Base-by-base conservation (phyloP, 1,140 invertebrate species). In the Lepidotrigona ventralis region DNA sequence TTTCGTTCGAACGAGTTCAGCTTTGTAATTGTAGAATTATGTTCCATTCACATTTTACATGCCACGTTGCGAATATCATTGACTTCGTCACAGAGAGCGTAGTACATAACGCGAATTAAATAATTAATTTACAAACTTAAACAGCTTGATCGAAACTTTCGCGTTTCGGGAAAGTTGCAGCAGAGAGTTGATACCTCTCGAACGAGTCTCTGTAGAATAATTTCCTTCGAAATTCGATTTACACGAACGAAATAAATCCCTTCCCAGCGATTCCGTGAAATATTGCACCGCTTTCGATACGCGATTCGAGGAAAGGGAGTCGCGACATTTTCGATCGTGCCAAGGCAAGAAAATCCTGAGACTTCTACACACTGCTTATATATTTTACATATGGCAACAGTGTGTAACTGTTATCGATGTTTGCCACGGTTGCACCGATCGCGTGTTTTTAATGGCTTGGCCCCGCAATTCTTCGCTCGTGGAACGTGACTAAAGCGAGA, bases 351-450 rank as follows among this genome's bases (percentile, higher is more conserved):
- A 26, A 29, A 63, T 19, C 77, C 77, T 23, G 1, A 66, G n/a
- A n/a, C 64, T 12, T 23, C 9, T 39, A 8, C 21, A 33, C 33
- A 33, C 33, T 33, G 33, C 33, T 33, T 33, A 33, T 19, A 33
- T 53, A 56, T 9, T 70, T 11, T n/a, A n/a, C 70, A 46, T 64
- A n/a, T 19, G 82, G 60, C 39, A 78, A 68, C 58, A 58, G 87
- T 78, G 82, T 83, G 86, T 85, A 85, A 88, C 89, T 85, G 92
- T 92, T 92, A 92, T 93, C 90, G 90, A 93, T 92, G 91, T 93
- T 93, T 90, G 89, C 90, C 91, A 90, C 90, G 90, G 89, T 23
- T 60, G 11, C 12, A 60, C 58, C 14, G n/a, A 63, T 63, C 6
- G 60, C 15, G 14, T 60, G 60, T 63, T 63, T 26, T 63, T 63